phyloP scores from a whole-genome alignment of 1,140 invertebrate genomes.

The Colletes latitarsis region DNA sequence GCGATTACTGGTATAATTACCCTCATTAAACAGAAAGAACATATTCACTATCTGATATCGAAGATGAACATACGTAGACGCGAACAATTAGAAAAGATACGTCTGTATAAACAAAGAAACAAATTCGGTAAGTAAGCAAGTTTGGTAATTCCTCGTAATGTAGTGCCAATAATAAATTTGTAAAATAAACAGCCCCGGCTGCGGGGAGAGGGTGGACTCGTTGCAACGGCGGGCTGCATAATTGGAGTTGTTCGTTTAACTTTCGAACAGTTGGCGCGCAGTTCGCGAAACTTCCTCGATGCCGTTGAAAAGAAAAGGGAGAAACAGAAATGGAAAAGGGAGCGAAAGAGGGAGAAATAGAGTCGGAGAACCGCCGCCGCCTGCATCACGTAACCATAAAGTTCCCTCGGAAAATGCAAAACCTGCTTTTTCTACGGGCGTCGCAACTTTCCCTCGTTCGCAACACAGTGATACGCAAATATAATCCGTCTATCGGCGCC shows the following conservation, averaged over 20 bases:
- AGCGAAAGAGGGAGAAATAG: not conserved
- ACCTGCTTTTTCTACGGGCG: slow-evolving; percentile 26
- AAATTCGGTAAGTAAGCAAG: slow-evolving; percentile 39
- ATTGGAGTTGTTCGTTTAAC: slow-evolving; percentile 76
- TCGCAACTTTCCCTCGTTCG: not conserved
- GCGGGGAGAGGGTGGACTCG: slow-evolving; percentile 34
- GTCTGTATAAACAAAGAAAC: slow-evolving; percentile 11
- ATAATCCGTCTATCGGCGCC: slow-evolving; percentile 48
- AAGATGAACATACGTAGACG: not conserved
- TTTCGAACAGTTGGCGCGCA: slow-evolving; percentile 68
- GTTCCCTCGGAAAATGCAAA: slow-evolving; percentile 41
- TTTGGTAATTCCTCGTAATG: slow-evolving; percentile 64
- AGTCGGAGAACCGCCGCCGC: slow-evolving; percentile 7
- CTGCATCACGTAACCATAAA: slow-evolving; percentile 23
- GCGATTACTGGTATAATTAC: no score
- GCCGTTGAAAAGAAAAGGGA: slow-evolving; percentile 51
- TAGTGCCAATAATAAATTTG: slow-evolving; percentile 73
- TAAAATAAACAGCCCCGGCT: slow-evolving; percentile 70
- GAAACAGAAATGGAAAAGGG: slow-evolving; percentile 34
- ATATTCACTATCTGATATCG: no score
- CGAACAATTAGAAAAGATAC: slow-evolving; percentile 12
- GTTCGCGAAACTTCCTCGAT: slow-evolving; percentile 67
- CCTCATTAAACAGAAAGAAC: no score
- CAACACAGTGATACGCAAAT: slow-evolving; percentile 26
- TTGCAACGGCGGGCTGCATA: slow-evolving; percentile 68